Conservation (phyloP, 1,140 invertebrate species). For the Oryzaephilus surinamensis region DNA sequence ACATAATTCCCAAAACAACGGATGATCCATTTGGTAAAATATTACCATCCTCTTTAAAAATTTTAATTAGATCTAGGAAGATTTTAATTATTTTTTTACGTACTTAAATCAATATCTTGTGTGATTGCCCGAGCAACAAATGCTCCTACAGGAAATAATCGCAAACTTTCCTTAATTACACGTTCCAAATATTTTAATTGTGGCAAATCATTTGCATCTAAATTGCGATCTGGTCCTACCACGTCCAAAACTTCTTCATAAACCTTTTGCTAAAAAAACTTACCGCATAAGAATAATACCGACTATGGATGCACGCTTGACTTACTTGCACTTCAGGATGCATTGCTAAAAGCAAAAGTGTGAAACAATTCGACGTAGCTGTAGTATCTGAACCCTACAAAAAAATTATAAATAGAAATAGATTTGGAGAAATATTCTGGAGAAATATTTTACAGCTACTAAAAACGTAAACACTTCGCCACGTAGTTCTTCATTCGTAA, state of each 20-base stretch:
- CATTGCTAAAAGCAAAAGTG: constrained; percentile 15
- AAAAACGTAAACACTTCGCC: constrained; percentile 16
- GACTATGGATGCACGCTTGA: not conserved
- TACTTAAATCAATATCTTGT: constrained; percentile 30
- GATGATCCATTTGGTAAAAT: constrained; percentile 5
- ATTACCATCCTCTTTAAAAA: not conserved
- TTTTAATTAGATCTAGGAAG: not conserved
- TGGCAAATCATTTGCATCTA: constrained; percentile 42
- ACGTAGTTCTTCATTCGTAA: constrained; percentile 13
- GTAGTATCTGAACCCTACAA: constrained; percentile 13
- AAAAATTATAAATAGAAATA: not conserved
- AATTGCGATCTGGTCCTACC: constrained; percentile 29
- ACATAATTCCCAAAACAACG: constrained; percentile 1
- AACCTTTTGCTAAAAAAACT: constrained; percentile 32
- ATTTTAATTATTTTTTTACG: not conserved
- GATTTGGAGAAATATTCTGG: not conserved
- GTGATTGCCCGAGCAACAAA: constrained; percentile 37
- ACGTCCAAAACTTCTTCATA: constrained; percentile 45
- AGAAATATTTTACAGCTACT: constrained; percentile 9
- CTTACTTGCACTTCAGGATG: constrained; percentile 23
- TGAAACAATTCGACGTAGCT: constrained; percentile 2
- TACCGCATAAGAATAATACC: not conserved
- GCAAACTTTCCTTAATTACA: constrained; percentile 49
- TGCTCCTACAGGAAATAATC: constrained; percentile 49
- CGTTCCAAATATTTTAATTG: constrained; percentile 49